phyloP scores from a whole-genome alignment of 2,888 invertebrate genomes.

The Eustalomyia histrio region DNA sequence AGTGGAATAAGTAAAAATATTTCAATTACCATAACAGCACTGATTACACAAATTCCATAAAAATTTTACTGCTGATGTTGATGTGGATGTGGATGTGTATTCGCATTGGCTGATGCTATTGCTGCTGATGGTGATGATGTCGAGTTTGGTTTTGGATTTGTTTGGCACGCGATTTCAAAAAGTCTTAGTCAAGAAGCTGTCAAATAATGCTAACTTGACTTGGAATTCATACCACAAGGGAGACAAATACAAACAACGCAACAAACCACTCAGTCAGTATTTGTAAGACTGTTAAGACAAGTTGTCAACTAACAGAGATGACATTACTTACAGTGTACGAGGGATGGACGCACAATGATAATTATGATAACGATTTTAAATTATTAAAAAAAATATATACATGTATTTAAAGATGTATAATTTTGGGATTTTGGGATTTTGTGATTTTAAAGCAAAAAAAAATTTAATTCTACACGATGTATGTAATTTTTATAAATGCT shows the following conservation, averaged over 20 bases:
- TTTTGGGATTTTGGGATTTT: too few species aligned
- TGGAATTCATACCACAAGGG: constrained; percentile 50
- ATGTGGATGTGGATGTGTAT: not conserved
- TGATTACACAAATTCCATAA: constrained; percentile 49
- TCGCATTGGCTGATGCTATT: not conserved
- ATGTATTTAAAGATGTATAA: too few species aligned
- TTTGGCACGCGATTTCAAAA: constrained; percentile 45
- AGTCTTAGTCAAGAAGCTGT: constrained; percentile 51
- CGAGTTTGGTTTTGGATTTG: constrained; percentile 31
- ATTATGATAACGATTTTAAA: not conserved
- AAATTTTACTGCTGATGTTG: not conserved
- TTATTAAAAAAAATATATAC: too few species aligned
- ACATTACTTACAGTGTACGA: constrained; percentile 44
- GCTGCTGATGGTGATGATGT: constrained; percentile 23
- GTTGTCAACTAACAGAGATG: constrained; percentile 56
- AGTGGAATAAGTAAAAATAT: constrained; percentile 47
- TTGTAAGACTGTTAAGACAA: constrained; percentile 55
- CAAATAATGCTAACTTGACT: constrained; percentile 36
- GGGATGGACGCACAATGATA: not conserved
- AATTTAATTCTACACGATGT: too few species aligned
- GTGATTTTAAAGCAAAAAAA: too few species aligned
- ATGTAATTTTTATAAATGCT: not conserved
- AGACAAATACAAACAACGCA: constrained; percentile 33
- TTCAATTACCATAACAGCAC: constrained; percentile 50
- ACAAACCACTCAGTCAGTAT: constrained; percentile 55